A percentile compares a stretch with the other conserved stretches of the same genome.
phyloP scores from a whole-genome alignment of 2,113 vertebrate genomes.

The Oceanodroma tethys region DNA sequence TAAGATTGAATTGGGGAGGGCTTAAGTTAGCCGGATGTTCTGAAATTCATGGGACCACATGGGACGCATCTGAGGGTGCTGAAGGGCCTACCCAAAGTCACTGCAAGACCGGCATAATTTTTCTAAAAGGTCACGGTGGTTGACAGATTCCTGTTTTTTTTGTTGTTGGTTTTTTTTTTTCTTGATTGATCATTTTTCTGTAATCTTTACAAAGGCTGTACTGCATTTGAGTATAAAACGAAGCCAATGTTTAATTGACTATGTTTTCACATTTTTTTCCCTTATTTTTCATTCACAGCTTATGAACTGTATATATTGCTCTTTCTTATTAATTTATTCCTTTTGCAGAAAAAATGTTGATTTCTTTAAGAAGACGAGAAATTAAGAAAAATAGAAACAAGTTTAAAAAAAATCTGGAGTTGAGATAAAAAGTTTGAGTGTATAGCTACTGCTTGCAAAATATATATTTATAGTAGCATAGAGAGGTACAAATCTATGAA shows the following conservation, averaged over 20 bases:
- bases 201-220: neutral
- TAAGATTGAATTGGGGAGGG: neutral
- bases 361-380: neutral
- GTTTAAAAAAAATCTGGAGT: neutral
- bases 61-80: neutral
- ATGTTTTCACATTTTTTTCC: neutral
- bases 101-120: neutral
- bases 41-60: neutral
- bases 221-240: neutral
- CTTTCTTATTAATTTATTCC: neutral
- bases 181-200: neutral
- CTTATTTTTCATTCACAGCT: neutral
- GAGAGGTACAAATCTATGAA: neutral
- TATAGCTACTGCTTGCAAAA: neutral
- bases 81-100: neutral
- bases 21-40: neutral
- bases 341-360: neutral
- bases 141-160: neutral
- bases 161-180: too few relatives aligned
- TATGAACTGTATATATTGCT: neutral
- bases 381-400: neutral
- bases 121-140: neutral
- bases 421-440: neutral
- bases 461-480: neutral
- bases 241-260: neutral